Base-by-base conservation (phyloP, 1,140 invertebrate genomes). In the Zaprionus camerounensis region DNA sequence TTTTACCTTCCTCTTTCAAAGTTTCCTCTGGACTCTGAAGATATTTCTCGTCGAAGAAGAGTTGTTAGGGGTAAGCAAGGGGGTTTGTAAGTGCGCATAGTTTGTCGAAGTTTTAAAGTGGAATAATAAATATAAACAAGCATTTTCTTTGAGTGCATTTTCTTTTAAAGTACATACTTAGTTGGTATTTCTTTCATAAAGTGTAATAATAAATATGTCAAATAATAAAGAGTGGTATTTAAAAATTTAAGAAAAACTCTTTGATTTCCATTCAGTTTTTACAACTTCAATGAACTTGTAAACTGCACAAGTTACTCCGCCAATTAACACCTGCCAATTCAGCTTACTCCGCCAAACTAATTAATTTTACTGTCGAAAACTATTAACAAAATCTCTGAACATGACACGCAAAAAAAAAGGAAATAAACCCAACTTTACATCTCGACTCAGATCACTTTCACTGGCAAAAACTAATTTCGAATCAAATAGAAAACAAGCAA, bases 371-470 rank as follows among this genome's bases (percentile, higher is more conserved):
- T 56, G 13, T 24, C 12, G n/a, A 24, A 24, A 51, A 51, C 46
- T 24, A 20, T 51, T 51, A 24, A 24, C 6, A 28, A 56, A 56
- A 56, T n/a, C 26, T 56, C 13, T 26, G 15, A 31, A 55, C 22
- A 44, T 15, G 5, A 22, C 3, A 34, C 1, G 51, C 49, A 22
- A 12, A 41, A 17, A 41, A 17, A 28, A 28, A 58, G 53, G 36
- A 53, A 55, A 46, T 22, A 24, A 34, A 34, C 11, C 9, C n/a
- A 51, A 49, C 46, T 44, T 41, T 36, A 24, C 44, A 22, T 49
- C 46, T 11, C 7, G 7, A 66, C 53, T 46, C 64, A 68, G 38
- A 59, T 68, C 57, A 69, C 74, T 76, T 76, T 76, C 74, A 76
- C 69, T 62, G 44, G 44, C 46, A 1, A 38, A 61, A 28, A 66